Evolutionary conservation across 2,888 invertebrate species (phyloP).

Genomic region (Tyria jacobaeae): DNA sequence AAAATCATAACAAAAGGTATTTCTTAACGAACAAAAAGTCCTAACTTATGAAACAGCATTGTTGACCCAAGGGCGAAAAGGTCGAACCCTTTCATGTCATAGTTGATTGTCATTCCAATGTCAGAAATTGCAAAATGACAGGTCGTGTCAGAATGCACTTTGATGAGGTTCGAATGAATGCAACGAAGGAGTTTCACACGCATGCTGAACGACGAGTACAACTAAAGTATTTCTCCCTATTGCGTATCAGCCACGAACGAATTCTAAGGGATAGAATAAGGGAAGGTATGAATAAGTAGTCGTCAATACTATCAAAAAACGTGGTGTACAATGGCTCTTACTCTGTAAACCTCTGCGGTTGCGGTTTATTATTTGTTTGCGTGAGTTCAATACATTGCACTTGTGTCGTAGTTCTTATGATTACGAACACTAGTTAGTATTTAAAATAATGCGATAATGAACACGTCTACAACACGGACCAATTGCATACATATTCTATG

Average conservation of each 20-base stretch:
- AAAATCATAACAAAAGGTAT: constrained; percentile 48
- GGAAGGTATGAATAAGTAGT: no score
- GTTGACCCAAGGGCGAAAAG: constrained; percentile 58
- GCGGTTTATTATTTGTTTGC: no score
- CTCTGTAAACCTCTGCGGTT: no score
- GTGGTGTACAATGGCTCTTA: no score
- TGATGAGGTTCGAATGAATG: constrained; percentile 62
- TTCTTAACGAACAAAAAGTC: constrained; percentile 55
- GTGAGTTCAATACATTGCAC: no score
- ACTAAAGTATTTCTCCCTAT: neutral
- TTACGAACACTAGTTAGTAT: no score
- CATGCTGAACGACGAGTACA: neutral
- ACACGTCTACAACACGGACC: no score
- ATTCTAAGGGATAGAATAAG: neutral
- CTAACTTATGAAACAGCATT: constrained; percentile 60
- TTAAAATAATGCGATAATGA: no score
- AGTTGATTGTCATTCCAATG: constrained; percentile 57
- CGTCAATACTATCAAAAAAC: no score
- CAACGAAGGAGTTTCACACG: constrained; percentile 50
- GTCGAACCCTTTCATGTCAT: constrained; percentile 58
- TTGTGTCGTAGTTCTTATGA: no score
- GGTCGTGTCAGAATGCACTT: constrained; percentile 68
- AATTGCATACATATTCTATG: no score
- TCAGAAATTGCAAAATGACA: constrained; percentile 64
- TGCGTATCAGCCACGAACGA: neutral